Percentiles rank a stretch among this genome's conserved stretches.
Evolutionary conservation across 2,113 vertebrate genomes (phyloP).

Genomic region (Ciconia stormi): DNA sequence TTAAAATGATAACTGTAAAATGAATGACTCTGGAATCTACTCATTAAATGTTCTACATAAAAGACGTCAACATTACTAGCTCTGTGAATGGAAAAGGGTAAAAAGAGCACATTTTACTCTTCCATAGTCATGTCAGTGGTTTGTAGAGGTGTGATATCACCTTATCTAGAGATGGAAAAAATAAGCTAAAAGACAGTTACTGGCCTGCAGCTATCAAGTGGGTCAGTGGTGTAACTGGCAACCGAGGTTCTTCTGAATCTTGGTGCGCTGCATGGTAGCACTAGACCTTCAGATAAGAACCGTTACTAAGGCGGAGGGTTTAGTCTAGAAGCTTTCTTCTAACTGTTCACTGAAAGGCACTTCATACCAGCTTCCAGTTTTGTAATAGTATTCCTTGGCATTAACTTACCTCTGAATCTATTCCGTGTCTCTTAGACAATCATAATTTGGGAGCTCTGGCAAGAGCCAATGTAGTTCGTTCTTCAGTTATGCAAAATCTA

Average conservation of each 20-base stretch:
- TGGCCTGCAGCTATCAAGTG: neutral
- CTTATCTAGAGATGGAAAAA: neutral
- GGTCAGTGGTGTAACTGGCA: neutral
- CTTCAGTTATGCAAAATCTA: rapidly evolving
- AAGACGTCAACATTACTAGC: neutral
- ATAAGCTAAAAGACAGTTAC: neutral
- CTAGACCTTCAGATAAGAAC: no score
- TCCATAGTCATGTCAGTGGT: neutral
- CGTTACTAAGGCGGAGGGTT: neutral
- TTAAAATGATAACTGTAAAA: neutral
- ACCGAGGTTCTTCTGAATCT: neutral
- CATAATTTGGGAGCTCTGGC: neutral
- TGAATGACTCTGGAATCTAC: neutral
- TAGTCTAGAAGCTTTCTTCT: neutral
- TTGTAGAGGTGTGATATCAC: neutral
- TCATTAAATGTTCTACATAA: neutral
- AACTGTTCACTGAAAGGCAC: neutral
- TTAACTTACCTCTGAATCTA: neutral
- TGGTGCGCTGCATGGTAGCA: rapidly evolving
- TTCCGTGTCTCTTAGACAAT: neutral
- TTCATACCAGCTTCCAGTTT: neutral
- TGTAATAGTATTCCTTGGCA: neutral
- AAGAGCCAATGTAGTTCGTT: neutral
- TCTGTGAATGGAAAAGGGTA: neutral
- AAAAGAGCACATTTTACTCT: neutral